Evolutionary conservation across 2,888 invertebrate species (phyloP).

Genomic region (Tridacna gigas): DNA sequence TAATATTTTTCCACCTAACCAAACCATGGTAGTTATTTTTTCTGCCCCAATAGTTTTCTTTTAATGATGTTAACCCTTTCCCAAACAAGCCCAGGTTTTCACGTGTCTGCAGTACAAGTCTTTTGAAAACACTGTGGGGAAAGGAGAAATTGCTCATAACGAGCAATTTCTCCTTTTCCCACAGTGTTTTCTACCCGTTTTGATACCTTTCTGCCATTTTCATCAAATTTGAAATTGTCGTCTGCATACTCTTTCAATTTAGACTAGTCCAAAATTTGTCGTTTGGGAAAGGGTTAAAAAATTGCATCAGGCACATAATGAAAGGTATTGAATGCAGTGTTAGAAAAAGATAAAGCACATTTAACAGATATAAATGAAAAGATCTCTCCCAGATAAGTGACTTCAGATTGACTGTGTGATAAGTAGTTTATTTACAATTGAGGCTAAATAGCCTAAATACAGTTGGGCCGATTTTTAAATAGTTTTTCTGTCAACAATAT

Average conservation of each 20-base stretch:
- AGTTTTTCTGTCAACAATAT: conserved; percentile 19
- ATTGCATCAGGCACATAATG: neutral
- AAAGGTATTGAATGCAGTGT: neutral
- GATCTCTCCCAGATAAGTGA: neutral
- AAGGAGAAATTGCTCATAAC: neutral
- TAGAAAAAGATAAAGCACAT: neutral
- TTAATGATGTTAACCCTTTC: neutral
- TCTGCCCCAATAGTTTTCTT: neutral
- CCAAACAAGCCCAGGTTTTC: no score
- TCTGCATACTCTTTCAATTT: neutral
- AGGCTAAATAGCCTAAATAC: neutral
- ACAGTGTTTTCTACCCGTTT: neutral
- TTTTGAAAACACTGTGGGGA: neutral
- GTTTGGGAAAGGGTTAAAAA: neutral
- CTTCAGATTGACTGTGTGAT: neutral
- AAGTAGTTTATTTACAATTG: neutral
- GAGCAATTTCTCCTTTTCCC: neutral
- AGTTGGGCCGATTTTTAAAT: neutral
- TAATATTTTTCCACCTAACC: no score
- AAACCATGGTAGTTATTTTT: no score
- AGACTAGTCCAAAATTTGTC: no score
- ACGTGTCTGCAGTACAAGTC: neutral
- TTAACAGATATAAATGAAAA: neutral
- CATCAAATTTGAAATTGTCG: neutral
- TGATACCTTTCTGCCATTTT: no score